Evolutionary conservation across 2,797 vertebrate genomes (phyloP).

Genomic region (Varecia variegata): DNA sequence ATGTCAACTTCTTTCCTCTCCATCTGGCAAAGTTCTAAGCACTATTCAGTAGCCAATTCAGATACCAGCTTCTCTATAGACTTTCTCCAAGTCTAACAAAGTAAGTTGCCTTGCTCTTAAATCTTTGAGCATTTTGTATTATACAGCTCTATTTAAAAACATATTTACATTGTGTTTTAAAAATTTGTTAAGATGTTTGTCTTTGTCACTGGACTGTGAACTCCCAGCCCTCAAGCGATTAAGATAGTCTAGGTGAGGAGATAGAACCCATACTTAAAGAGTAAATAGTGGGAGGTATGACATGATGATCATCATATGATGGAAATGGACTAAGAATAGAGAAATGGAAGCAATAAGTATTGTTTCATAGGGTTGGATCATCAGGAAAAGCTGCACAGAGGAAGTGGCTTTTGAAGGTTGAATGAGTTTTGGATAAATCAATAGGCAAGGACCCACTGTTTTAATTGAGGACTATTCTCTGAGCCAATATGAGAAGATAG

Average conservation of each 20-base stretch:
- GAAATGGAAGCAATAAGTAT: not conserved
- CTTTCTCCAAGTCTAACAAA: not conserved
- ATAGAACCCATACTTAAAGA: not conserved
- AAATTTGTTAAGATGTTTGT: not conserved
- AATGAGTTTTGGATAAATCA: constrained; percentile 11
- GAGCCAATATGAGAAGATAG: not conserved
- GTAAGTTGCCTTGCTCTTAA: not conserved
- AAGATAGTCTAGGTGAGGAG: not conserved
- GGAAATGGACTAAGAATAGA: not conserved
- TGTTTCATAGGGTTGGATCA: not conserved
- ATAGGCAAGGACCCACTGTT: not conserved
- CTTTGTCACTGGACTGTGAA: not conserved
- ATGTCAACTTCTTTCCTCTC: not conserved
- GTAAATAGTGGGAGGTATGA: not conserved
- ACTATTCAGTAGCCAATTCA: not conserved
- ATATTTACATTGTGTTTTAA: not conserved
- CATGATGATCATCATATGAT: not conserved
- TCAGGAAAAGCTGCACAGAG: not conserved
- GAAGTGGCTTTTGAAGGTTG: not conserved
- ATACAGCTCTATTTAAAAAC: not conserved
- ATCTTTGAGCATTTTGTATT: not conserved
- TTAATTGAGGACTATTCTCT: not conserved
- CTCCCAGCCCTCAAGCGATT: not conserved
- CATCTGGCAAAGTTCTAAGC: not conserved
- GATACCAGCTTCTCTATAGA: not conserved